These are phyloP conservation scores for Megamerina dolium DNA, from an alignment of 2,888 invertebrate species.

Conservation along the genomic window DNA sequence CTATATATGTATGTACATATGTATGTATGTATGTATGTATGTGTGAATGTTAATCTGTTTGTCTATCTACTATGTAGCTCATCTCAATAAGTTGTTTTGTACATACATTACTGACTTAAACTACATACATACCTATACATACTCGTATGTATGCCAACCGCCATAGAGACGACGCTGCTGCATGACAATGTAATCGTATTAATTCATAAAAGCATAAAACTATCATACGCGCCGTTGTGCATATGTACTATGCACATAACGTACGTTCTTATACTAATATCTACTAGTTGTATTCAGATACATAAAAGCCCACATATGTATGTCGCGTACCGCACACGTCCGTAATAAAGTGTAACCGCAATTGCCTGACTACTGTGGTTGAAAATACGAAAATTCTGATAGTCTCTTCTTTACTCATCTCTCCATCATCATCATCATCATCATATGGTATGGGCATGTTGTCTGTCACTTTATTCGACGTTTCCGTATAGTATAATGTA, in stretches of 20 bases:
- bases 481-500: too few relatives aligned
- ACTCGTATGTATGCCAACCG: not conserved
- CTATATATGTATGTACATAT: not conserved
- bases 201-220: constrained; percentile 5
- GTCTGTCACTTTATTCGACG: too few relatives aligned
- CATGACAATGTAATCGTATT: constrained; percentile 6
- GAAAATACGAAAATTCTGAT: too few relatives aligned
- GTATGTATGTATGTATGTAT: not conserved
- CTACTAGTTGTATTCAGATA: not conserved
- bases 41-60: not conserved
- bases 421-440: too few relatives aligned
- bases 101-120: not conserved
- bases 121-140: not conserved
- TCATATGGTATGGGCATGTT: too few relatives aligned
- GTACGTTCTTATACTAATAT: too few relatives aligned
- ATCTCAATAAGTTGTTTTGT: too few relatives aligned
- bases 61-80: too few relatives aligned
- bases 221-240: not conserved
- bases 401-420: too few relatives aligned
- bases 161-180: not conserved
- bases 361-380: not conserved
- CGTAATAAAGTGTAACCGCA: not conserved
- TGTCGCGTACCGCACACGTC: not conserved
- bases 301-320: not conserved
- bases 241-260: too few relatives aligned